Base-by-base conservation (phyloP, 2,113 vertebrate genomes). In the Cephalopholis sonnerati region DNA sequence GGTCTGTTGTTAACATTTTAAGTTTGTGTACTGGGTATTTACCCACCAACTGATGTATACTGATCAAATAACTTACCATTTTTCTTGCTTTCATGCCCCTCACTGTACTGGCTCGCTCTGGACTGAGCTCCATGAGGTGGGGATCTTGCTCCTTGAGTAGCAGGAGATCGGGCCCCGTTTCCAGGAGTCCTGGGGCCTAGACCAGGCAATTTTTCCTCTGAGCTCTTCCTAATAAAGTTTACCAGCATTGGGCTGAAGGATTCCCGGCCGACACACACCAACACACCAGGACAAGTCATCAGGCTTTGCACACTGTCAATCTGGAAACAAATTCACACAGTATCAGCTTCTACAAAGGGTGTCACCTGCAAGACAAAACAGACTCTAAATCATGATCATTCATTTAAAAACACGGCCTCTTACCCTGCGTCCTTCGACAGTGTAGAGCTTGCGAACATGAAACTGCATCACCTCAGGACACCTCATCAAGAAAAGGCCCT, bases 391-490 rank as follows among this genome's bases (percentile, higher is more conserved):
- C n/a, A 36, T 41, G 29, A 62, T 22, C n/a, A 17, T 3, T 13
- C 29, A 25, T 66, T 44, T 2, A 67, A 51, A 64, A 57, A n/a
- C 1, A 73, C 7, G 7, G 29, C 12, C 27, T 51, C 94, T 94
- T 92, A 96, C 98, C 96, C 96, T 98, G 39, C 93, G 96, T 41
- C 98, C 98, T 32, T 97, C 96, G 73, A 85, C 22, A 0, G 96
- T 98, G 92, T 97, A 99, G 22, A 98, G 88, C 79, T 96, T 97
- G 82, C 94, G 96, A 79, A 99, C 96, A 0, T 97, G 95, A 81
- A 96, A 98, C 80, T 91, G 96, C 94, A 99, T 94, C 44, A 97
- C 93, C n/a, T 97, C 96, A 0, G 98, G 98, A 97, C 22, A 96
- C 96, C 81, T 97, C 96, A 22, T 96, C 96, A 46, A 99, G 93